Evolutionary conservation across 2,113 vertebrate species (phyloP).

Genomic region (Capreolus pygargus): DNA sequence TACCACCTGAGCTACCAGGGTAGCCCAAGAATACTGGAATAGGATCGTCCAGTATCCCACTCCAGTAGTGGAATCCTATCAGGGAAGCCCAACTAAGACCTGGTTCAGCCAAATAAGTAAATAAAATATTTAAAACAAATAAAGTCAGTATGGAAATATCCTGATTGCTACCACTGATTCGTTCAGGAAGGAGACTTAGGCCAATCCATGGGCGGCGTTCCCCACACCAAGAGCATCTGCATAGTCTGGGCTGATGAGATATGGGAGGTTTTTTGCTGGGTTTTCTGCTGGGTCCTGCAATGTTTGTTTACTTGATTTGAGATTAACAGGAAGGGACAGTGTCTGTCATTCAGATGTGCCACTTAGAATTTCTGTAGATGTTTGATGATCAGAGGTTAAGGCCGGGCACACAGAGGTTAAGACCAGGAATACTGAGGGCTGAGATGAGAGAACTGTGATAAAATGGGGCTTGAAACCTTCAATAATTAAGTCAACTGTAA

Average conservation of each 20-base stretch:
- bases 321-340: not conserved
- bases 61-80: not conserved
- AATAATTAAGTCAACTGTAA: slow-evolving; percentile 12
- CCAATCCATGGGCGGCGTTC: not conserved
- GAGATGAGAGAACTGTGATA: not conserved
- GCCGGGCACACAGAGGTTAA: not conserved
- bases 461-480: not conserved
- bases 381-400: not conserved
- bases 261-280: not conserved
- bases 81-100: not conserved
- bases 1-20: not conserved
- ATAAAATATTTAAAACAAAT: not conserved
- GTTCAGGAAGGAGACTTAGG: not conserved
- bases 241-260: not conserved
- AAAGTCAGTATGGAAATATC: not conserved
- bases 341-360: not conserved
- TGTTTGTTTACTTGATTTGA: not conserved
- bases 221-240: not conserved
- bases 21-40: not conserved
- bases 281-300: not conserved
- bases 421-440: not conserved
- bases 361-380: not conserved
- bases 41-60: not conserved
- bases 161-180: not conserved
- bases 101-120: not conserved